A percentile compares a stretch with the other conserved stretches of the same genome.
Conservation (phyloP, 1,140 invertebrate species). For the Diplogasteroides magnus region DNA sequence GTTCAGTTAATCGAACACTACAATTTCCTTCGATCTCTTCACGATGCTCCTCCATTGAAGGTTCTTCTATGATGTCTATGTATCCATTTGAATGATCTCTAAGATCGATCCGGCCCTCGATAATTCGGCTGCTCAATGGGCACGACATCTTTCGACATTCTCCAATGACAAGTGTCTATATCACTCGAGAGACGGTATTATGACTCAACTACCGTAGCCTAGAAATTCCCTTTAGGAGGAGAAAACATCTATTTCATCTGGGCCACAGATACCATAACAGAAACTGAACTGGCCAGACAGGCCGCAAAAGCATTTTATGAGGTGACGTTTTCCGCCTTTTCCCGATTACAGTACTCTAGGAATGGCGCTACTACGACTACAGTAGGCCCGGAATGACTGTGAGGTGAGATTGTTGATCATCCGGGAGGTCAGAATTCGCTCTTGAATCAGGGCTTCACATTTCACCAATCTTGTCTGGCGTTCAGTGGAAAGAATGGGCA, state of each 20-base stretch:
- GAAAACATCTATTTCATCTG: slow-evolving; percentile 1
- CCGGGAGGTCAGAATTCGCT: no score
- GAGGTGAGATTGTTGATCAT: no score
- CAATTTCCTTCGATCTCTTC: neutral
- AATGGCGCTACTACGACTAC: neutral
- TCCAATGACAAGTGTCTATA: neutral
- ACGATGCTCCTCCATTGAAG: neutral
- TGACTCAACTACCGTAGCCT: neutral
- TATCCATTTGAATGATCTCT: neutral
- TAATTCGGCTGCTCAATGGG: neutral
- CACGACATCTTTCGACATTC: neutral
- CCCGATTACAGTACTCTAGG: no score
- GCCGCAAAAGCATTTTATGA: neutral
- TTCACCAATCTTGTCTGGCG: neutral
- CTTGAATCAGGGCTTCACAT: neutral
- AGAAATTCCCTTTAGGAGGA: neutral
- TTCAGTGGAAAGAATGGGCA: neutral
- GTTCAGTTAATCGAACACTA: neutral
- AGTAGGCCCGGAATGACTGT: neutral
- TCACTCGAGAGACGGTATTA: neutral
- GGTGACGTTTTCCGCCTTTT: no score
- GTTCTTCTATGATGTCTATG: neutral
- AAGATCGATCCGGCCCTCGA: neutral
- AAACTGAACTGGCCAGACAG: neutral
- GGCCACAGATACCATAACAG: neutral